Evolutionary conservation across 2,797 vertebrate species (phyloP).

Genomic region (Chiroxiphia lanceolata): DNA sequence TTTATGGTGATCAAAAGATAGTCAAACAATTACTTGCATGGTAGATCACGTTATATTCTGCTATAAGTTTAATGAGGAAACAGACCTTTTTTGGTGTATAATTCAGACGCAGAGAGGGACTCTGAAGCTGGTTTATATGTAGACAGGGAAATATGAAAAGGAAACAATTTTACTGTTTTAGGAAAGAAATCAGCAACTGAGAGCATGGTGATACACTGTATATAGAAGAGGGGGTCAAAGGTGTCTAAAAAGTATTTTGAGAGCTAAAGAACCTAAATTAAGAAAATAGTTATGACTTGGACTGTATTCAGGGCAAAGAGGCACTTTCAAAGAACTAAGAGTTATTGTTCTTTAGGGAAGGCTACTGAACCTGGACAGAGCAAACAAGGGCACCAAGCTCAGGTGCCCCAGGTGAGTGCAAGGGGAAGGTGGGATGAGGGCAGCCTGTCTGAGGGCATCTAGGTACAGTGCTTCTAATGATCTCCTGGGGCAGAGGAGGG

Average conservation of each 20-base stretch:
- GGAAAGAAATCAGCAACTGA: neutral
- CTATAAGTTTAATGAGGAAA: constrained; percentile 23
- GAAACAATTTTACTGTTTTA: neutral
- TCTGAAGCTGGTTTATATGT: neutral
- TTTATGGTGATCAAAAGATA: neutral
- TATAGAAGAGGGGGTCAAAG: neutral
- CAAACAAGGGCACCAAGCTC: neutral
- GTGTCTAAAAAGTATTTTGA: neutral
- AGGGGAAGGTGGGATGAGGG: neutral
- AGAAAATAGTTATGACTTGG: neutral
- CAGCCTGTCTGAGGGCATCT: neutral
- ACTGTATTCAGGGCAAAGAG: neutral
- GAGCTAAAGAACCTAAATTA: neutral
- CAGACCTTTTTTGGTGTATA: neutral
- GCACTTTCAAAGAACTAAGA: neutral
- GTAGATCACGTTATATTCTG: neutral
- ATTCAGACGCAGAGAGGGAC: neutral
- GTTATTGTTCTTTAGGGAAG: neutral
- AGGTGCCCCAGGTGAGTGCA: neutral
- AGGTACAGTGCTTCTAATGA: neutral
- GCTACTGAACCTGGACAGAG: neutral
- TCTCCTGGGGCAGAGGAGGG: neutral
- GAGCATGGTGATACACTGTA: neutral
- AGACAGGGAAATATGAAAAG: neutral
- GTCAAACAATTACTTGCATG: neutral